Evolutionary conservation across 2,888 invertebrate genomes (phyloP), one percentile per base, ranked within the genome.

Genomic region (Timandra comae): DNA sequence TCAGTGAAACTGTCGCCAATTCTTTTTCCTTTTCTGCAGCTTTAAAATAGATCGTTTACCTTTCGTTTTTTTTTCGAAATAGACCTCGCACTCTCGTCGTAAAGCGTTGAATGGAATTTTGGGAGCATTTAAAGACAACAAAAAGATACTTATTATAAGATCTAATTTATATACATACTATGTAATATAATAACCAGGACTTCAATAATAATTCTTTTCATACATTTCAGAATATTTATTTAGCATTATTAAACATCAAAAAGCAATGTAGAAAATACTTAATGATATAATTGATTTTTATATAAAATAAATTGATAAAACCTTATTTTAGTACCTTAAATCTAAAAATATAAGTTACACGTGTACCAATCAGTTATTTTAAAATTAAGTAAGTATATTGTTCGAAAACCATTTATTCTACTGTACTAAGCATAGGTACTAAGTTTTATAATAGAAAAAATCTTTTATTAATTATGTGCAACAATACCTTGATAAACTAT

Each of bases 231-330:
- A 16, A 16, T 16, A 13, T 34, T 35, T 34, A 30, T 44, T 12
- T 35, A 33, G 31, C 35, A 34, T 33, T 40, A 10, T 12, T 27
- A 30, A 38, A 38, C 29, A 33, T 30, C 37, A 38, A 34, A 38
- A 42, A 41, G 30, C 37, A 37, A 41, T 19, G 32, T 36, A 37
- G 13, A 23, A 37, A 40, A 43, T 29, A 29, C 31, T 33, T 43
- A 35, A 34, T 43, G 30, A 36, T 33, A 30, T 35, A 41, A 37
- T 35, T 38, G 32, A 39, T 37, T 41, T n/a, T n/a, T 42, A 38
- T 36, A 45, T 25, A 29, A 43, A 44, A 43, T 42, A 43, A 41
- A 41, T 49, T 32, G 38, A 46, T 49, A 47, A 46, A 50, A 46
- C 42, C 48, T 49, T 49, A 47, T 5, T n/a, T n/a, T 16, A 16